A percentile compares a stretch with the other conserved stretches of the same genome.
Evolutionary conservation across 2,888 invertebrate species (phyloP).

Genomic region (Xestobium rufovillosum): DNA sequence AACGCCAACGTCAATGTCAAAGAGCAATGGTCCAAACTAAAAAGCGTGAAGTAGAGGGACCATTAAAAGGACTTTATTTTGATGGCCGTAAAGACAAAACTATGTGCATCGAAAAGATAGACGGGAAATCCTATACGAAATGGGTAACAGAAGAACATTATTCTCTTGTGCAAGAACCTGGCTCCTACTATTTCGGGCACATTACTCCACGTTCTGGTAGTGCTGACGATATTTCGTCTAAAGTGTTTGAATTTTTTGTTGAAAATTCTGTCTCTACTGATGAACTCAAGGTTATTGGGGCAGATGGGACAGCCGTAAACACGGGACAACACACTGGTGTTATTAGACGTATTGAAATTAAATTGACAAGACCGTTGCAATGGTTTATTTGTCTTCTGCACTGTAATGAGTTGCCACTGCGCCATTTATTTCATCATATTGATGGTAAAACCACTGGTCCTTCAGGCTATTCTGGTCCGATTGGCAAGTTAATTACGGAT

Average conservation of each 20-base stretch:
- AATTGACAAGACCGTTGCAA: slow-evolving; percentile 22
- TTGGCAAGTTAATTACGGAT: slow-evolving; percentile 24
- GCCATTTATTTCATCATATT: slow-evolving; percentile 25
- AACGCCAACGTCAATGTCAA: slow-evolving; percentile 6
- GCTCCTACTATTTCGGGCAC: slow-evolving; percentile 18
- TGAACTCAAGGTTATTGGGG: slow-evolving; percentile 17
- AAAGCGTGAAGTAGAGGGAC: slow-evolving; percentile 3
- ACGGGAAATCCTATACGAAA: slow-evolving; percentile 9
- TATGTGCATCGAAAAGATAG: slow-evolving; percentile 11
- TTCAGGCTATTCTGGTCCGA: slow-evolving; percentile 22
- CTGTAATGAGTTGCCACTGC: slow-evolving; percentile 25
- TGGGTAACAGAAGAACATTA: slow-evolving; percentile 23
- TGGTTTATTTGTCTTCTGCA: slow-evolving; percentile 26
- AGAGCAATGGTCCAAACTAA: not conserved
- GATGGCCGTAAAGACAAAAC: slow-evolving; percentile 19
- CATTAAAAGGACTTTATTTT: slow-evolving; percentile 15
- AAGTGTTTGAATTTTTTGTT: slow-evolving; percentile 9
- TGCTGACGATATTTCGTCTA: slow-evolving; percentile 8
- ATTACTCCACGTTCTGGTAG: slow-evolving; percentile 11
- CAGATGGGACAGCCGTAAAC: slow-evolving; percentile 24
- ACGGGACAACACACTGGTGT: slow-evolving; percentile 24
- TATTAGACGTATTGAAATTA: slow-evolving; percentile 20
- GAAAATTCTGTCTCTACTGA: slow-evolving; percentile 4
- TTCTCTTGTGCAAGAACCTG: slow-evolving; percentile 18
- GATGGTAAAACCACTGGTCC: slow-evolving; percentile 28